These are phyloP conservation scores for Parapristionchus giblindavisi DNA, from an alignment of 2,888 invertebrate species.

Conservation along the genomic window DNA sequence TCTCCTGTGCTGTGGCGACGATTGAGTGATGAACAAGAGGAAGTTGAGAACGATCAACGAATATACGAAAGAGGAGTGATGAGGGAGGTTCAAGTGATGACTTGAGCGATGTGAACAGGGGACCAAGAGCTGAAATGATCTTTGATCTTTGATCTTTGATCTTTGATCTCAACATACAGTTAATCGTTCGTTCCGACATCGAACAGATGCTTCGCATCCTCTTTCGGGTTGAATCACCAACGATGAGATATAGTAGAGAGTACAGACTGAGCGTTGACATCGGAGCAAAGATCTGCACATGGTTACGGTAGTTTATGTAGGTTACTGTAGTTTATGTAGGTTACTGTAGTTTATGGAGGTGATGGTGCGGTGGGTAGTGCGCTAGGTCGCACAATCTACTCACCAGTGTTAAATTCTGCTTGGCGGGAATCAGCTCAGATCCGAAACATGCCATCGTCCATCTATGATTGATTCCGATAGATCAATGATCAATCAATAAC, in stretches of 20 bases:
- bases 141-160: not conserved
- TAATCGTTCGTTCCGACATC: constrained; percentile 11
- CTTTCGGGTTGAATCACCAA: constrained; percentile 24
- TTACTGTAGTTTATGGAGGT: not conserved
- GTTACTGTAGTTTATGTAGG: not conserved
- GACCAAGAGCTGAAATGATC: constrained; percentile 9
- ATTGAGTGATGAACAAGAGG: not conserved
- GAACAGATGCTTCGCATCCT: constrained; percentile 18
- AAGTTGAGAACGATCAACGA: constrained; percentile 20
- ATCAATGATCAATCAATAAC: not conserved
- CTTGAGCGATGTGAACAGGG: constrained; percentile 3
- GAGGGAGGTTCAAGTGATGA: constrained; percentile 24
- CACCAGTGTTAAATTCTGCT: constrained; percentile 20
- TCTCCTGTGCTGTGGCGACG: not conserved
- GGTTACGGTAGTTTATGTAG: not conserved
- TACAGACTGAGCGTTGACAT: constrained; percentile 26
- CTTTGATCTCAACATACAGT: not conserved
- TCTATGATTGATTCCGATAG: not conserved
- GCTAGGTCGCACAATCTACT: not conserved
- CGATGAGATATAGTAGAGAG: constrained; percentile 25
- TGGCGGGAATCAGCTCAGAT: constrained; percentile 17
- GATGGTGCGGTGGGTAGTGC: not conserved
- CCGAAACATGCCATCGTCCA: constrained; percentile 33
- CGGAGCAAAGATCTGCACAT: constrained; percentile 30
- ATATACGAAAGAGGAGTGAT: constrained; percentile 26